Percentiles rank a stretch among this genome's conserved stretches.
phyloP scores from a whole-genome alignment of 1,140 invertebrate species.

The Oreohelix idahoensis region DNA sequence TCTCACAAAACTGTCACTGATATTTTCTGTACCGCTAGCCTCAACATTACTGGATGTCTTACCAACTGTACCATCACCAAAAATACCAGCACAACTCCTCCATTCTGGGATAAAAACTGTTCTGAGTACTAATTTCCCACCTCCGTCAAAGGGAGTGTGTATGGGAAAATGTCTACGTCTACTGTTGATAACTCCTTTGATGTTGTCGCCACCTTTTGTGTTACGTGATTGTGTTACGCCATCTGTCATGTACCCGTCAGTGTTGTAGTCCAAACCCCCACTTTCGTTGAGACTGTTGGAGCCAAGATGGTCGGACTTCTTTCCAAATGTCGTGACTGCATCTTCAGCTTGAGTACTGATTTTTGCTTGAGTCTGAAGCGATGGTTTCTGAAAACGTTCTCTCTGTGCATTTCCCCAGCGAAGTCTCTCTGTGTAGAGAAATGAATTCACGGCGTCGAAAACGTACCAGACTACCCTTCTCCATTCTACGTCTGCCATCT shows the following conservation, averaged over 20 bases:
- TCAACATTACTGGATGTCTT: too few species aligned
- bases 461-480: too few species aligned
- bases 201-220: neutral
- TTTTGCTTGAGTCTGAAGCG: neutral
- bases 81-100: neutral
- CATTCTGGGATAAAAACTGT: neutral
- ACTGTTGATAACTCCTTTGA: neutral
- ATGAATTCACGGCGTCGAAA: conserved; percentile 49
- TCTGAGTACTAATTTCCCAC: neutral
- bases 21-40: neutral
- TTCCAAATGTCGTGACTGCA: neutral
- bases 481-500: too few species aligned
- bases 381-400: neutral
- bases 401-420: conserved; percentile 41
- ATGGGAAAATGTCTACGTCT: neutral
- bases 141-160: neutral
- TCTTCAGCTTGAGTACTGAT: neutral
- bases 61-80: neutral
- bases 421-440: conserved; percentile 59
- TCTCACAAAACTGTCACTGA: neutral
- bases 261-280: conserved; percentile 22
- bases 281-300: neutral
- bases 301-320: neutral
- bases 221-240: neutral
- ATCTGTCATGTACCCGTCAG: neutral